Conservation (phyloP, 1,140 invertebrate species). For the Aculops lycopersici region DNA sequence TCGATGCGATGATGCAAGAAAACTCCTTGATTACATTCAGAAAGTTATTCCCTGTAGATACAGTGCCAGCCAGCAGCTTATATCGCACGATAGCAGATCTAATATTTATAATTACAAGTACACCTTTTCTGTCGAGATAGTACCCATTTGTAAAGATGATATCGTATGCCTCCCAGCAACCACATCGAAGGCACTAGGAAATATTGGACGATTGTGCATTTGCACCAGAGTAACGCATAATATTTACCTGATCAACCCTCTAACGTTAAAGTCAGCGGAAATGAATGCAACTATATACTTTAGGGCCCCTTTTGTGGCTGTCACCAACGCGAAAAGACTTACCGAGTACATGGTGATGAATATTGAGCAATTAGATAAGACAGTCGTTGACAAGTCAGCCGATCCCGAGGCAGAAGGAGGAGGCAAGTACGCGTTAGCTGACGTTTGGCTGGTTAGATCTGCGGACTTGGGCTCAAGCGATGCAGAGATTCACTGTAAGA, state of each 20-base stretch:
- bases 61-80: slow-evolving; percentile 51
- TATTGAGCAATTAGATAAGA: slow-evolving; percentile 43
- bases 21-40: slow-evolving; percentile 72
- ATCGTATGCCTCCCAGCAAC: slow-evolving; percentile 65
- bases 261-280: slow-evolving; percentile 64
- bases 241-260: slow-evolving; percentile 73
- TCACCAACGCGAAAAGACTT: slow-evolving; percentile 64
- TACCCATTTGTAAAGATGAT: slow-evolving; percentile 79
- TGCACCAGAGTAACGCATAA: slow-evolving; percentile 54
- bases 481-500: slow-evolving; percentile 45
- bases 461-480: slow-evolving; percentile 54
- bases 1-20: slow-evolving; percentile 56
- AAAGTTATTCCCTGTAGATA: slow-evolving; percentile 36
- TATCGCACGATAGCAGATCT: slow-evolving; percentile 86
- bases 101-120: slow-evolving; percentile 85
- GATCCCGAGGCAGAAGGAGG: slow-evolving; percentile 14
- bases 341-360: slow-evolving; percentile 82
- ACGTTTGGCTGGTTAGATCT: slow-evolving; percentile 66
- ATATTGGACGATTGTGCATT: slow-evolving; percentile 60
- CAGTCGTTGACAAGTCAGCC: slow-evolving; percentile 38
- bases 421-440: slow-evolving; percentile 44
- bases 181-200: slow-evolving; percentile 55
- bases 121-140: slow-evolving; percentile 55
- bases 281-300: slow-evolving; percentile 44
- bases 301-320: slow-evolving; percentile 44